These are phyloP conservation scores for Eurois occulta DNA, from an alignment of 2,888 invertebrate genomes.

Conservation along the genomic window DNA sequence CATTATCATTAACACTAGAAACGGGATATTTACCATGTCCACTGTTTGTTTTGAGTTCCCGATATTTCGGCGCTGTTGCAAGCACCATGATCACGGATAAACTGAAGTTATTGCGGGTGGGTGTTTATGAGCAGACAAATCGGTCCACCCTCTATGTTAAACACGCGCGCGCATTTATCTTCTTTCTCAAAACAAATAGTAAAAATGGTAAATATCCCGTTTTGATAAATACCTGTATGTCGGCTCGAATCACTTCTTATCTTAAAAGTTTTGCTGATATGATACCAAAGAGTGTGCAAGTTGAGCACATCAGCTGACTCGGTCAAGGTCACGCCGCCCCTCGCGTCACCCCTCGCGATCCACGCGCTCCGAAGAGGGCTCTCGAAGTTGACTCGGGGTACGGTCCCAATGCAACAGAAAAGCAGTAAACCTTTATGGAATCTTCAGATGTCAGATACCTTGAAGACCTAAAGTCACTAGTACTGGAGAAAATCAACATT, in stretches of 20 bases:
- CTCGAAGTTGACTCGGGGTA: slow-evolving; percentile 13
- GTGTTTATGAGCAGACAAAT: too few species aligned
- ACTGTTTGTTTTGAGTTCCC: too few species aligned
- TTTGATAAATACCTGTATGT: too few species aligned
- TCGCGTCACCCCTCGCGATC: neutral
- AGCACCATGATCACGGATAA: too few species aligned
- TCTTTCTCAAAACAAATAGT: too few species aligned
- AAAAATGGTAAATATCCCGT: too few species aligned
- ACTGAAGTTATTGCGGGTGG: too few species aligned
- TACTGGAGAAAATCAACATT: neutral
- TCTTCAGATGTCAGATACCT: neutral
- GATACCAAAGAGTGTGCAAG: neutral
- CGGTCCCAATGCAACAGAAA: slow-evolving; percentile 16
- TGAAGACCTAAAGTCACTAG: neutral
- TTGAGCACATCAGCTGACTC: slow-evolving; percentile 46
- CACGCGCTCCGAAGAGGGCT: slow-evolving; percentile 9
- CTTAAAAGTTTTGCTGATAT: neutral
- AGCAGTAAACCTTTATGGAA: neutral
- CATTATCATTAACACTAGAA: too few species aligned
- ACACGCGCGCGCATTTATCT: too few species aligned
- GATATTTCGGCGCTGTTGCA: too few species aligned
- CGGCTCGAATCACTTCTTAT: neutral
- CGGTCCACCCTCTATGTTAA: too few species aligned
- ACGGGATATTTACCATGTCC: too few species aligned
- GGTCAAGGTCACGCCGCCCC: slow-evolving; percentile 47